phyloP scores from a whole-genome alignment of 1,140 invertebrate genomes.

The Eumaeus atala region DNA sequence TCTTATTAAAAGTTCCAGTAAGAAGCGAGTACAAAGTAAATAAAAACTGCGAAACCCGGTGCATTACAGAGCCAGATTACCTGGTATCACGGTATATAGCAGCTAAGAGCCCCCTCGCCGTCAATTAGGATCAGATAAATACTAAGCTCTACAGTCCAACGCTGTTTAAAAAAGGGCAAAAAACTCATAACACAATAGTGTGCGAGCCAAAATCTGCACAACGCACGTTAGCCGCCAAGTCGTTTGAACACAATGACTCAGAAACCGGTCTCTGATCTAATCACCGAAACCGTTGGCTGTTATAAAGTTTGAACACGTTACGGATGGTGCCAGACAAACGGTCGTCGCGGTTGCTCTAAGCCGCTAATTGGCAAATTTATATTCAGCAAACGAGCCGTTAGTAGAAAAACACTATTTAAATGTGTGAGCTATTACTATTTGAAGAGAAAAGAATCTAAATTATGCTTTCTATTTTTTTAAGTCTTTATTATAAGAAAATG shows the following conservation, averaged over 20 bases:
- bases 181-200: neutral
- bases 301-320: constrained; percentile 43
- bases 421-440: constrained; percentile 4
- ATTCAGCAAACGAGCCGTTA: constrained; percentile 25
- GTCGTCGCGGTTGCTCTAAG: constrained; percentile 27
- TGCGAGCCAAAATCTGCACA: too few relatives aligned
- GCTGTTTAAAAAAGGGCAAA: neutral
- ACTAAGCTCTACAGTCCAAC: neutral
- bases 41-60: too few relatives aligned
- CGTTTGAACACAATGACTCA: constrained; percentile 37
- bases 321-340: constrained; percentile 33
- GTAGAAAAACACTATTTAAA: constrained; percentile 13
- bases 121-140: neutral
- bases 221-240: too few relatives aligned
- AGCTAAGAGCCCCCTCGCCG: too few relatives aligned
- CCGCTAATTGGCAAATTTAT: constrained; percentile 37
- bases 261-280: constrained; percentile 33
- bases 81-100: too few relatives aligned
- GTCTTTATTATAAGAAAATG: too few relatives aligned
- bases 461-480: too few relatives aligned
- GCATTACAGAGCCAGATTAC: too few relatives aligned
- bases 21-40: too few relatives aligned
- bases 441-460: neutral
- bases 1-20: too few relatives aligned
- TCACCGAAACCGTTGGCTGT: constrained; percentile 49